Evolutionary conservation across 2,797 vertebrate genomes (phyloP), one percentile per base, ranked within the genome.

Genomic region (Aselliscus stoliczkanus): DNA sequence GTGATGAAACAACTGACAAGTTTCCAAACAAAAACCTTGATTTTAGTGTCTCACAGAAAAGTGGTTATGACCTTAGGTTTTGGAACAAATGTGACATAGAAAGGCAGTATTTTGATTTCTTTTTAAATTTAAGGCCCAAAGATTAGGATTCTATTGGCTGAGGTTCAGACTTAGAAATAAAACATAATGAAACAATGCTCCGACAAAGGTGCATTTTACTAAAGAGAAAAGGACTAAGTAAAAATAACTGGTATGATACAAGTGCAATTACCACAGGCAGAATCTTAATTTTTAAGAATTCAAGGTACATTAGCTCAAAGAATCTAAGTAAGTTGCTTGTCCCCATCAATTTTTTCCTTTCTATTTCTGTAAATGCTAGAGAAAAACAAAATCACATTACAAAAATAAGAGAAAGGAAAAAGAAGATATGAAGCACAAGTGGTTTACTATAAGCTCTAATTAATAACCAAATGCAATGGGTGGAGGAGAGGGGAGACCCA

Each of bases 11-110:
- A 52, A 54, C 65, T 0, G 12, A 17, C 54, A 88, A 42, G 27
- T 88, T 81, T 88, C 79, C 87, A 94, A 88, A 86, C 1, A 90
- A 69, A 90, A 90, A 79, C 23, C 34, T 52, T 50, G 31, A 81
- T 72, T 67, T 70, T 84, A 72, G 20, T 90, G 34, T 4, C 27
- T 88, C 73, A 56, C 2, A 73, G 84, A 27, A 91, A 34, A 91
- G 2, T 52, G 54, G 17, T 90, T 75, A 76, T 52, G 56, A 88
- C 25, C 56, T 70, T 64, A 7, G 17, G n/a, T 82, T 94, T 82
- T 84, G 50, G 29, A 73, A 69, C 27, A 94, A 85, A 90, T 86
- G 44, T 62, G 56, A 94, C 25, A 83, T 1, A 84, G 18, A 58
- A 27, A 25, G 94, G n/a, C 18, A 93, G 13, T 67, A 73, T 47